phyloP scores from a whole-genome alignment of 1,140 invertebrate species.

The Drosophila hydei region DNA sequence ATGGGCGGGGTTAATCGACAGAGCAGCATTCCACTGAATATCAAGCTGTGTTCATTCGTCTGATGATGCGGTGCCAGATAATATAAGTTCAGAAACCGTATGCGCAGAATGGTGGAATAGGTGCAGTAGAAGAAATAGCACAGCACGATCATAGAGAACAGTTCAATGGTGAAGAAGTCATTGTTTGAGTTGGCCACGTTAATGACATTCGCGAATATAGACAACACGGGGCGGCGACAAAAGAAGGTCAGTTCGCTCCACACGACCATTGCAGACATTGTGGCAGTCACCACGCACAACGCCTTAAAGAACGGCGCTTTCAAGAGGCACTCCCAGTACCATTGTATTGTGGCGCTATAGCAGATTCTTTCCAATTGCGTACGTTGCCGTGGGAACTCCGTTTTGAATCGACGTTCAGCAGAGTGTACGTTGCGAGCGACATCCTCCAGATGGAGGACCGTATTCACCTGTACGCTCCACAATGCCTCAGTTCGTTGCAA shows the following conservation, averaged over 20 bases:
- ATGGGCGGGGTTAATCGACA: conserved; percentile 98
- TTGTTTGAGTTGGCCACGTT: conserved; percentile 91
- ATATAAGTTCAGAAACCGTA: conserved; percentile 97
- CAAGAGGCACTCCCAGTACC: conserved; percentile 97
- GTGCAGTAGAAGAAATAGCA: conserved; percentile 98
- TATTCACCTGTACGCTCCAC: conserved; percentile 94
- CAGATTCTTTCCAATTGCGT: conserved; percentile 86
- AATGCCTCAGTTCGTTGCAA: conserved; percentile 95
- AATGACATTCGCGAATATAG: conserved; percentile 97
- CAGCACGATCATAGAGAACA: conserved; percentile 95
- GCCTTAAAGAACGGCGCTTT: conserved; percentile 90
- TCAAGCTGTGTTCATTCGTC: conserved; percentile 99
- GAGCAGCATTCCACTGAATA: conserved; percentile 99
- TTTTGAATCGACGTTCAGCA: conserved; percentile 90
- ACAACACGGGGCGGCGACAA: conserved; percentile 94
- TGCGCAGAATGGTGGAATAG: conserved; percentile 98
- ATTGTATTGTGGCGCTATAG: conserved; percentile 91
- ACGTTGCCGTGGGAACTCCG: conserved; percentile 88
- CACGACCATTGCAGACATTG: conserved; percentile 95
- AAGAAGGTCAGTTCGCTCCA: conserved; percentile 99
- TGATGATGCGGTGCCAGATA: conserved; percentile 98
- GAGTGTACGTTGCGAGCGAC: conserved; percentile 91
- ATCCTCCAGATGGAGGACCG: conserved; percentile 94
- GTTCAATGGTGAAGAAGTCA: conserved; percentile 97
- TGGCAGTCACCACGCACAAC: conserved; percentile 89